Percentiles rank a stretch among this genome's conserved stretches.
These are phyloP conservation scores for Sebastes fasciatus DNA, from an alignment of 2,113 vertebrate species.

Conservation along the genomic window DNA sequence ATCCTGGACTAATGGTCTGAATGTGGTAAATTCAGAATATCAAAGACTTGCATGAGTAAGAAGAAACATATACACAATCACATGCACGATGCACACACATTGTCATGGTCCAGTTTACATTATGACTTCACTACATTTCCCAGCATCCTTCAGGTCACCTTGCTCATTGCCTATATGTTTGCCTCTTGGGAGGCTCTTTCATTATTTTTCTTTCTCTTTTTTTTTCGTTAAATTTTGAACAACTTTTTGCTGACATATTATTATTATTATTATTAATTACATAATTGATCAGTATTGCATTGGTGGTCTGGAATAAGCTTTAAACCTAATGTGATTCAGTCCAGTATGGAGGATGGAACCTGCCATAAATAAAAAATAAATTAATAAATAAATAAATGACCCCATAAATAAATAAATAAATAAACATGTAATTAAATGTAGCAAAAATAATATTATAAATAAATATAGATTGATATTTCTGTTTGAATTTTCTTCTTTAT, in stretches of 20 bases:
- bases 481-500: too few species aligned
- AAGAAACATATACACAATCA: neutral
- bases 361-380: too few species aligned
- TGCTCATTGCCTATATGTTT: neutral
- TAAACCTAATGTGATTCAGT: neutral
- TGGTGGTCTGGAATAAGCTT: neutral
- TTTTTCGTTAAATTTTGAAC: too few species aligned
- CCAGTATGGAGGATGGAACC: too few species aligned
- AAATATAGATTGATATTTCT: too few species aligned
- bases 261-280: too few species aligned
- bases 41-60: neutral
- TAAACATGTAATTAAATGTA: too few species aligned
- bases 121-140: neutral
- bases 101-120: neutral
- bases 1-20: slow-evolving; percentile 1
- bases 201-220: neutral
- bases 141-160: neutral
- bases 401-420: too few species aligned
- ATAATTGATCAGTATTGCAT: neutral
- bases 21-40: neutral
- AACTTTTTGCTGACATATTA: too few species aligned
- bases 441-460: too few species aligned
- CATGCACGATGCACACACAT: neutral
- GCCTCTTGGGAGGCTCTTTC: neutral
- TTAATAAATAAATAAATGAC: too few species aligned